Evolutionary conservation across 1,140 invertebrate species (phyloP).

Genomic region (Thaumetopoea pityocampa): DNA sequence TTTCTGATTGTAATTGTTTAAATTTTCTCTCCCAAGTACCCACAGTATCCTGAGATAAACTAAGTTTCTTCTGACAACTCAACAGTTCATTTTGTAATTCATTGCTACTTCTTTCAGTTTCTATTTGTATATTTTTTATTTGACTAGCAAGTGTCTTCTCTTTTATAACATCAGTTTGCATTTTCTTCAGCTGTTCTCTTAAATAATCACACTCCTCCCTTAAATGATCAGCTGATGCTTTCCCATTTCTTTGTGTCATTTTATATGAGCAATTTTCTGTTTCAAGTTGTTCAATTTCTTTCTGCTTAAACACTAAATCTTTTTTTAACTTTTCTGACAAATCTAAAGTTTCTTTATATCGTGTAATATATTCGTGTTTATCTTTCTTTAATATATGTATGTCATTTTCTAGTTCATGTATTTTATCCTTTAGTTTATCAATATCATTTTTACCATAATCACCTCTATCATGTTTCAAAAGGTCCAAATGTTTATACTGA

Average conservation of each 20-base stretch:
- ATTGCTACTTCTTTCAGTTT: constrained; percentile 78
- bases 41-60: constrained; percentile 72
- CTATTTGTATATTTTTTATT: constrained; percentile 78
- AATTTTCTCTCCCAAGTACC: constrained; percentile 75
- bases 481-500: constrained; percentile 44
- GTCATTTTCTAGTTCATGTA: constrained; percentile 45
- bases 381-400: constrained; percentile 53
- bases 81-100: constrained; percentile 77
- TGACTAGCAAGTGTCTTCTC: constrained; percentile 69
- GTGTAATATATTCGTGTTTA: constrained; percentile 51
- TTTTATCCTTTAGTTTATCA: constrained; percentile 42
- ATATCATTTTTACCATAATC: constrained; percentile 36
- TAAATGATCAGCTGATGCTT: constrained; percentile 53
- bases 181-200: constrained; percentile 64
- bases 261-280: constrained; percentile 68
- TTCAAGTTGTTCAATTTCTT: constrained; percentile 57
- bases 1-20: constrained; percentile 75
- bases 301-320: constrained; percentile 56
- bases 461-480: constrained; percentile 29
- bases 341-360: constrained; percentile 52
- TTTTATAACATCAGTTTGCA: constrained; percentile 63
- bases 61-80: constrained; percentile 75
- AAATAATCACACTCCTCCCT: constrained; percentile 67
- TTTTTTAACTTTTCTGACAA: constrained; percentile 57
- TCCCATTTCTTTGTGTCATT: constrained; percentile 57